These are phyloP conservation scores for Sebastolobus alascanus DNA, from an alignment of 2,797 vertebrate genomes.

Conservation along the genomic window DNA sequence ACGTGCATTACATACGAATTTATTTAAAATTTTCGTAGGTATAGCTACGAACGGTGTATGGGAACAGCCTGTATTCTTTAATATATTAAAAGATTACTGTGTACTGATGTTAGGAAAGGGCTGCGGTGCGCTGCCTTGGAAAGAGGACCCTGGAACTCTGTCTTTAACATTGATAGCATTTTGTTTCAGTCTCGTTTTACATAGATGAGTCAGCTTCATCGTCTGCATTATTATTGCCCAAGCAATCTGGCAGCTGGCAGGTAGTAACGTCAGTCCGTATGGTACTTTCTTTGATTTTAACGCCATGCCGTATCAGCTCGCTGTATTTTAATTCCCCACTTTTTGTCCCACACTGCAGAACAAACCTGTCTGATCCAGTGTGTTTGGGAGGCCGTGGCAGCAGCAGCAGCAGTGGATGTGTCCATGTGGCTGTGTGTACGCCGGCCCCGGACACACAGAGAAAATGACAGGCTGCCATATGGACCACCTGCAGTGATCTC, in stretches of 20 bases:
- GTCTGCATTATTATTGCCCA: constrained; percentile 4
- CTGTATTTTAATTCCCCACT: constrained; percentile 2
- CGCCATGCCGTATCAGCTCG: background rate
- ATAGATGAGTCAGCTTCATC: background rate
- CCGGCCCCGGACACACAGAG: constrained; percentile 48
- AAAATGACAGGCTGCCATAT: constrained; percentile 71
- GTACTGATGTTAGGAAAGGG: background rate
- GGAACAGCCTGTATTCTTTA: background rate
- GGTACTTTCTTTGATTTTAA: background rate
- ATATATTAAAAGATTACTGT: background rate
- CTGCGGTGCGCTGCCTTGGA: background rate
- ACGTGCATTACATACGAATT: no score
- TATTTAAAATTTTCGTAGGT: no score
- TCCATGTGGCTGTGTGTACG: background rate
- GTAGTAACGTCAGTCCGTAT: background rate
- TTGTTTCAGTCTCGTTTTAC: constrained; percentile 8
- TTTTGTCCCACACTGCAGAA: background rate
- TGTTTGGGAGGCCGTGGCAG: background rate
- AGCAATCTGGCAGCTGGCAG: constrained; percentile 9
- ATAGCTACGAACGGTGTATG: no score
- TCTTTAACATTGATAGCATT: background rate
- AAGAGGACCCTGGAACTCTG: background rate
- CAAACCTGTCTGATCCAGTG: constrained; percentile 24
- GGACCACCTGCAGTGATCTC: constrained; percentile 67
- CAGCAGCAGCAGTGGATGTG: background rate